Evolutionary conservation across 64 coral and sea anemone species (phyloP).

Genomic region (Acropora yongei): DNA sequence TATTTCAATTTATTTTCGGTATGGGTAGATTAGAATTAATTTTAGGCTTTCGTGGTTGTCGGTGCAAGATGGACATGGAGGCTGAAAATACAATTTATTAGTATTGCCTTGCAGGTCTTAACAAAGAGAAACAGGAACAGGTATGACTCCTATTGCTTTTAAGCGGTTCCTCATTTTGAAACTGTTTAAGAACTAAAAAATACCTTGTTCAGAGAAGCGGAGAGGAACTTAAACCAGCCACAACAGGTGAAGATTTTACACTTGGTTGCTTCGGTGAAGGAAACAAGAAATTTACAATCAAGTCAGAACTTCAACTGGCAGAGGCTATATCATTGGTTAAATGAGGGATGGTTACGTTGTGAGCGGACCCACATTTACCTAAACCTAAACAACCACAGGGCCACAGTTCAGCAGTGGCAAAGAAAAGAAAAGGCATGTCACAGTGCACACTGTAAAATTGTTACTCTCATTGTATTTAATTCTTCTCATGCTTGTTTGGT

Average conservation of each 20-base stretch:
- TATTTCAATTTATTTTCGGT: background rate
- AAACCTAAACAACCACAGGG: constrained; percentile 29
- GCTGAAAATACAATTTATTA: constrained; percentile 1
- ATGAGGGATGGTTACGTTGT: constrained; percentile 41
- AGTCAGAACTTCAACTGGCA: constrained; percentile 48
- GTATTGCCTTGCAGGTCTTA: constrained; percentile 13
- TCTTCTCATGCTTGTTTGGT: background rate
- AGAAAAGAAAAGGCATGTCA: constrained; percentile 19
- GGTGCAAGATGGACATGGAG: constrained; percentile 21
- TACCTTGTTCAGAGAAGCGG: background rate
- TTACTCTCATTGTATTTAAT: too few species aligned
- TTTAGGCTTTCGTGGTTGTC: constrained; percentile 22
- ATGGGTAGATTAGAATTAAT: constrained; percentile 25
- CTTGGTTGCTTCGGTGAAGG: constrained; percentile 46
- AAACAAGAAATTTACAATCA: constrained; percentile 45
- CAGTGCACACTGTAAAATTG: background rate
- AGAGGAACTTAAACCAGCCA: constrained; percentile 27
- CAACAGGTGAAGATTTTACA: constrained; percentile 7
- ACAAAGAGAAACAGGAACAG: constrained; percentile 21
- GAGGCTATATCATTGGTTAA: constrained; percentile 57
- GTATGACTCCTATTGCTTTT: background rate
- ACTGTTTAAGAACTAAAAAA: too few species aligned
- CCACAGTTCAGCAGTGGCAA: constrained; percentile 1
- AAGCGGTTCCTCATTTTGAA: background rate
- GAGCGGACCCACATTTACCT: constrained; percentile 48